These are phyloP conservation scores for Perca schrenkii DNA, from an alignment of 2,113 vertebrate species.

Conservation along the genomic window DNA sequence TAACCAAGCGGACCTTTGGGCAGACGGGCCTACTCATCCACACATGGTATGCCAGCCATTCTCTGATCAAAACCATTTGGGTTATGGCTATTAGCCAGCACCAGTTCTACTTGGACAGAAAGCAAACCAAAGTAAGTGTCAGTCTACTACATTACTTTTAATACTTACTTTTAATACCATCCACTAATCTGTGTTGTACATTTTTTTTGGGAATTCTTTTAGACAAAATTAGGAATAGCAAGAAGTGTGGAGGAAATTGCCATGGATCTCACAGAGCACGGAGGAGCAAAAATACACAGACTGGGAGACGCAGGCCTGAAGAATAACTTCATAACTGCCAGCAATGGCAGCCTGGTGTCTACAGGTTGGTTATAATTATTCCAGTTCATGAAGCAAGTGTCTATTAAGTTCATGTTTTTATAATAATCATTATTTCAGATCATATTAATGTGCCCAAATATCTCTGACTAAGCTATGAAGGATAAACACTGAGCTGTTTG, in stretches of 20 bases:
- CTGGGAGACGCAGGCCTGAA: constrained; percentile 88
- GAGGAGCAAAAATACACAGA: constrained; percentile 87
- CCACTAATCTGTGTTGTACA: neutral
- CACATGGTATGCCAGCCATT: constrained; percentile 98
- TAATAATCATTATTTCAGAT: neutral
- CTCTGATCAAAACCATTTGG: constrained; percentile 99
- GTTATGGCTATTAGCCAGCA: constrained; percentile 99
- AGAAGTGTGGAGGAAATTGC: constrained; percentile 93
- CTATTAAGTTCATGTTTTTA: neutral
- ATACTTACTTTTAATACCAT: neutral
- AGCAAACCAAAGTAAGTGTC: constrained; percentile 96
- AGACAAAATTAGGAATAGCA: constrained; percentile 93
- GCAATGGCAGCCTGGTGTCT: constrained; percentile 96
- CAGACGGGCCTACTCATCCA: constrained; percentile 96
- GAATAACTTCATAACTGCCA: constrained; percentile 96
- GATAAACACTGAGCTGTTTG: neutral
- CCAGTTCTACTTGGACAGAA: constrained; percentile 99
- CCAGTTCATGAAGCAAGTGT: neutral
- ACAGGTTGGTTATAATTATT: constrained; percentile 86
- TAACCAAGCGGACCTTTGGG: constrained; percentile 95
- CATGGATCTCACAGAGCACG: constrained; percentile 93
- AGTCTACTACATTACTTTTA: neutral
- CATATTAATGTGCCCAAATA: neutral
- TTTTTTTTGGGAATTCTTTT: constrained; percentile 10
- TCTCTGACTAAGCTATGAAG: neutral